Evolutionary conservation across 2,113 vertebrate genomes (phyloP).

Genomic region (Aix galericulata): DNA sequence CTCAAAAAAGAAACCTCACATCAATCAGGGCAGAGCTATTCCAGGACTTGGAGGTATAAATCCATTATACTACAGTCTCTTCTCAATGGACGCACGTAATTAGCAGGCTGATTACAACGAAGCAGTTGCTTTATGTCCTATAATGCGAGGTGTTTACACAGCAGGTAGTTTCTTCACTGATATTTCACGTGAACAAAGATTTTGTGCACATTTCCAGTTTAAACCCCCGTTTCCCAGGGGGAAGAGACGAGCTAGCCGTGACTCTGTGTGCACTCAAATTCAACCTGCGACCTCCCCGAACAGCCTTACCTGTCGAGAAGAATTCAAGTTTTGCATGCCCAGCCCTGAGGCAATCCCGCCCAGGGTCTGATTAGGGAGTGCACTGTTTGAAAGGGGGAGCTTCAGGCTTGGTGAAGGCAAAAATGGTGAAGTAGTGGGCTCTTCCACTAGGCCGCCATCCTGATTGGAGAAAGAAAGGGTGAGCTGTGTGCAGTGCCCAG

Average conservation of each 20-base stretch:
- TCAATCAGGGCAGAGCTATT: not conserved
- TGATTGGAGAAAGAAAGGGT: constrained; percentile 83
- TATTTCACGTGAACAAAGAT: not conserved
- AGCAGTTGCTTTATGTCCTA: not conserved
- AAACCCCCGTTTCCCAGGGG: not conserved
- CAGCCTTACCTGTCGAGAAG: constrained; percentile 93
- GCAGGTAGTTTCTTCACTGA: not conserved
- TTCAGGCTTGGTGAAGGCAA: constrained; percentile 99
- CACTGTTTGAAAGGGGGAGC: constrained; percentile 96
- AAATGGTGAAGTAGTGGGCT: constrained; percentile 97
- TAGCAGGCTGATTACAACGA: constrained; percentile 9
- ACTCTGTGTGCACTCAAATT: not conserved
- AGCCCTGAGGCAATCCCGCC: constrained; percentile 94
- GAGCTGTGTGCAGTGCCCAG: constrained; percentile 73
- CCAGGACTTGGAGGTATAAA: not conserved
- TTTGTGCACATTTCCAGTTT: not conserved
- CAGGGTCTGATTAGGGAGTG: constrained; percentile 95
- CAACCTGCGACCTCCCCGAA: not conserved
- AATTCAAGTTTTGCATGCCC: constrained; percentile 99
- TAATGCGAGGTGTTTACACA: not conserved
- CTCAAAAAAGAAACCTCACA: not conserved
- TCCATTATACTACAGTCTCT: not conserved
- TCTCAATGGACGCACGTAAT: not conserved
- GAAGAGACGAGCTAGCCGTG: not conserved
- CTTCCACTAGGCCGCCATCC: constrained; percentile 96